Conservation (phyloP, 1,140 invertebrate genomes). For the Drosophila busckii region DNA sequence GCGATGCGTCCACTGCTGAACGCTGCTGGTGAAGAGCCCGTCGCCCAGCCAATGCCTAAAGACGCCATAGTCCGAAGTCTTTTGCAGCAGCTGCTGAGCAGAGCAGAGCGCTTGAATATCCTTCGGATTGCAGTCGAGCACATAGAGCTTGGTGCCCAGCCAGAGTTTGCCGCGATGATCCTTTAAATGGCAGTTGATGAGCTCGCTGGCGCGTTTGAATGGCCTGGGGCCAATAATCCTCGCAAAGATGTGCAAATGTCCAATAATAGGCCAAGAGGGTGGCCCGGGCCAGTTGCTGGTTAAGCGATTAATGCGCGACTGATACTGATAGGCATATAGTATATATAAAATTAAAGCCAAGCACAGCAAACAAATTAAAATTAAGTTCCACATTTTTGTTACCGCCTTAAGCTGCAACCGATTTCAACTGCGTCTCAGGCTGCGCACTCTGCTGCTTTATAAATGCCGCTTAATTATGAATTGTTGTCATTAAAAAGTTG, state of each 20-base stretch:
- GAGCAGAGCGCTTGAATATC: conserved; percentile 57
- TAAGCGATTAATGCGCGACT: conserved; percentile 33
- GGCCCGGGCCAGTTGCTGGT: conserved; percentile 56
- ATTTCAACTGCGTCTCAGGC: conserved; percentile 22
- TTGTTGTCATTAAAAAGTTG: not conserved
- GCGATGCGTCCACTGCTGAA: conserved; percentile 87
- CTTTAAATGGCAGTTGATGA: conserved; percentile 31
- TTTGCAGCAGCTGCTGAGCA: conserved; percentile 79
- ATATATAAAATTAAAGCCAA: conserved; percentile 18
- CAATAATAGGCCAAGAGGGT: conserved; percentile 40
- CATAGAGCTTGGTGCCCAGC: conserved; percentile 51
- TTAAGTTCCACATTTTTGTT: conserved; percentile 31
- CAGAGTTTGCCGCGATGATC: conserved; percentile 60
- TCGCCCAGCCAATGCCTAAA: conserved; percentile 84
- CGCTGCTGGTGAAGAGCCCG: conserved; percentile 83
- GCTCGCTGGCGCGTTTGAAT: conserved; percentile 19
- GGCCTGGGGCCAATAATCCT: conserved; percentile 38
- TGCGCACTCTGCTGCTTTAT: too few species aligned
- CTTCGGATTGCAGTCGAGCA: conserved; percentile 60
- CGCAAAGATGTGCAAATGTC: conserved; percentile 49
- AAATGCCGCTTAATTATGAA: too few species aligned
- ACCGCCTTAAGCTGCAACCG: conserved; percentile 12
- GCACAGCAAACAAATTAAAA: conserved; percentile 18
- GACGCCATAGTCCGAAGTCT: conserved; percentile 78
- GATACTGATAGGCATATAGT: conserved; percentile 22